These are phyloP conservation scores for Cygnus buccinator DNA, from an alignment of 2,113 vertebrate species.

Conservation along the genomic window DNA sequence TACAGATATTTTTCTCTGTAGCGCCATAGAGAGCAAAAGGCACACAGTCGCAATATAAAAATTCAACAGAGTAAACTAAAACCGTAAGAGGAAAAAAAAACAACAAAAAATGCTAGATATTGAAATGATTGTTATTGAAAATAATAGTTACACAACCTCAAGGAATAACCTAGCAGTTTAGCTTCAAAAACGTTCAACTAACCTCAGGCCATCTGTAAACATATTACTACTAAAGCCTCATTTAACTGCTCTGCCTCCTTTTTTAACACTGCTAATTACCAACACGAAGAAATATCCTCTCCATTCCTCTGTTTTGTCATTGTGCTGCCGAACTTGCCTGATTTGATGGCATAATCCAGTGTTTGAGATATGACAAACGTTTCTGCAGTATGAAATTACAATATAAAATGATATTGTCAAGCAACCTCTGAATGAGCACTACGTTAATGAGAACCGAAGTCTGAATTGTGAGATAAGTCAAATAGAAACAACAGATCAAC, in stretches of 20 bases:
- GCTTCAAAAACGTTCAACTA: background rate
- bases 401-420: background rate
- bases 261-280: background rate
- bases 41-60: background rate
- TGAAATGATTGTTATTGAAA: slow-evolving; percentile 6
- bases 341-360: background rate
- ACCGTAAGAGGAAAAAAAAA: background rate
- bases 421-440: background rate
- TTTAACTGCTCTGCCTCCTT: background rate
- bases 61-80: slow-evolving; percentile 7
- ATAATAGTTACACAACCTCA: background rate
- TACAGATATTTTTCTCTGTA: background rate
- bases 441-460: background rate
- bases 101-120: background rate
- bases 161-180: slow-evolving; percentile 6
- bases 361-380: background rate
- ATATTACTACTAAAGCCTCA: background rate
- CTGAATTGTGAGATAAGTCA: background rate
- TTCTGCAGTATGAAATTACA: background rate
- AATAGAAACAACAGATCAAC: background rate
- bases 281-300: background rate
- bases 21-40: background rate
- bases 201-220: background rate
- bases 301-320: background rate
- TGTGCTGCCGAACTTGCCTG: background rate